These are phyloP conservation scores for Caenorhabditis auriculariae DNA, from an alignment of 2,888 invertebrate genomes.

Conservation along the genomic window DNA sequence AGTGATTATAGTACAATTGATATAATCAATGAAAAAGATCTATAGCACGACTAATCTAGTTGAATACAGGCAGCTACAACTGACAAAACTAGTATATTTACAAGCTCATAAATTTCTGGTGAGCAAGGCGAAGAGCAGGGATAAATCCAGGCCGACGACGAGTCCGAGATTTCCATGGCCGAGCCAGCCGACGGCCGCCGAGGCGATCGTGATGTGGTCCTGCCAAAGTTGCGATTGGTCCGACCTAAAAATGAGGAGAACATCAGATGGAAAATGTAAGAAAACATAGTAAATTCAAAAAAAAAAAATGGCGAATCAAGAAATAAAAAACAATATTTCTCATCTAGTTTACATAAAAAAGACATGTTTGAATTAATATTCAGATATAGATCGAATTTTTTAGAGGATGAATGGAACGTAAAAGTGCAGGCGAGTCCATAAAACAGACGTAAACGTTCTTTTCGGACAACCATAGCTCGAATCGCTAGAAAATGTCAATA, in stretches of 20 bases:
- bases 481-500: background rate
- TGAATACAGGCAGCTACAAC: conserved; percentile 1
- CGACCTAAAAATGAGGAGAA: conserved; percentile 38
- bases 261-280: too few relatives aligned
- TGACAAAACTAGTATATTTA: conserved; percentile 1
- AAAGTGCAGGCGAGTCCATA: background rate
- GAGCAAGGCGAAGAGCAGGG: conserved; percentile 27
- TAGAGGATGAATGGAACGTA: background rate
- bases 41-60: background rate
- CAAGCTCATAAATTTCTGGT: conserved; percentile 29
- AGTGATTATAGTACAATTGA: too few relatives aligned
- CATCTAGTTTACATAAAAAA: background rate
- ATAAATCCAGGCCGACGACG: conserved; percentile 49
- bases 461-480: background rate
- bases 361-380: background rate
- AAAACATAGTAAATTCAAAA: too few relatives aligned
- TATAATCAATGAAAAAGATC: background rate
- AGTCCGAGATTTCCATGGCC: conserved; percentile 44
- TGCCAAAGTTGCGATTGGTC: conserved; percentile 45
- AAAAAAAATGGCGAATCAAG: too few relatives aligned
- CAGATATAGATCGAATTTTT: background rate
- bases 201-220: conserved; percentile 43
- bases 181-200: conserved; percentile 44
- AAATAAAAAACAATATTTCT: background rate
- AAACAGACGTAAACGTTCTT: background rate